These are phyloP conservation scores for Toxonevra muliebris DNA, from an alignment of 2,888 invertebrate species.

Conservation along the genomic window DNA sequence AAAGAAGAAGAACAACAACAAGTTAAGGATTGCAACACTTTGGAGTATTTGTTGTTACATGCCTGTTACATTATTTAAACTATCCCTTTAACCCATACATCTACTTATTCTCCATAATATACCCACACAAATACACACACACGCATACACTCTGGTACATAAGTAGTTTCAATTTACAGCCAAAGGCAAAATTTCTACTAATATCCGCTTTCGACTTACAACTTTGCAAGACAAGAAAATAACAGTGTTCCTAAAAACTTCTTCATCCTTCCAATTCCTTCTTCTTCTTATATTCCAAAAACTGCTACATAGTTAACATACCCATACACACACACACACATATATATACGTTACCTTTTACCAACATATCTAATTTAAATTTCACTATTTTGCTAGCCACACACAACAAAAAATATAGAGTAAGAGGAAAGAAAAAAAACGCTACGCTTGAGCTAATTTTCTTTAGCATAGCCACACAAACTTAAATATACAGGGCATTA, in stretches of 20 bases:
- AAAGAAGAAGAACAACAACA: neutral
- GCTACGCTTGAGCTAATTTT: conserved; percentile 49
- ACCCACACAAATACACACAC: neutral
- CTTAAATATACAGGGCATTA: no score
- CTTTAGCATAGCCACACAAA: conserved; percentile 29
- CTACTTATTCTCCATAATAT: neutral
- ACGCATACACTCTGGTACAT: neutral
- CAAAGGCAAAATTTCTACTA: conserved; percentile 47
- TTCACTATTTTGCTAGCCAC: conserved; percentile 32
- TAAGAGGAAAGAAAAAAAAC: neutral
- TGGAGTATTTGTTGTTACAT: neutral
- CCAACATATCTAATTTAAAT: conserved; percentile 48
- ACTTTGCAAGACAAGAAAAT: conserved; percentile 36
- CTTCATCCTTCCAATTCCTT: no score
- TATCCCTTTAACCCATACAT: conserved; percentile 16
- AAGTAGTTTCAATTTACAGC: conserved; percentile 31
- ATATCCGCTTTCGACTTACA: conserved; percentile 52
- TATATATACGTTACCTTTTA: conserved; percentile 37
- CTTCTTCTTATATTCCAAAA: neutral
- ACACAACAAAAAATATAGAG: conserved; percentile 1
- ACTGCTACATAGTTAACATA: no score
- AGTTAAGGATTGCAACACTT: neutral
- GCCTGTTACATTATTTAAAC: conserved; percentile 43
- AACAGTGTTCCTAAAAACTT: neutral
- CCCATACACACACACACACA: neutral